Conservation (phyloP, 2,888 invertebrate genomes). For the Tipula helvola region DNA sequence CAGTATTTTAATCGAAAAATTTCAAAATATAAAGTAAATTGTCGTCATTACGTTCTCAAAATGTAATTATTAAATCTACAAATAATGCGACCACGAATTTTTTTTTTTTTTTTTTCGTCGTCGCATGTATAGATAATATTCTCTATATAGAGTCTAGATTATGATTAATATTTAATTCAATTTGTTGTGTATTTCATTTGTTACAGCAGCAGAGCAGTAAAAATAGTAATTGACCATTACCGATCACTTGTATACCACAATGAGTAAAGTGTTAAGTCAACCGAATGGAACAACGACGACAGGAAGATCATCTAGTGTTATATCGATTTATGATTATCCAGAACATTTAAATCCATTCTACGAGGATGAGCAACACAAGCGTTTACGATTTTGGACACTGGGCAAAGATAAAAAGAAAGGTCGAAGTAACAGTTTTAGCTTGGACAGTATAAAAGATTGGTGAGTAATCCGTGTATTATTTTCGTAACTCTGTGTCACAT, state of each 20-base stretch:
- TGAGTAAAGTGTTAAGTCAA: not conserved
- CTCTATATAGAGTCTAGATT: not conserved
- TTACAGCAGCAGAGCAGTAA: not conserved
- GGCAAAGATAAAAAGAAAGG: slow-evolving; percentile 15
- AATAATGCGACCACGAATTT: not conserved
- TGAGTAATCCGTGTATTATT: slow-evolving; percentile 28
- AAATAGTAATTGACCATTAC: not conserved
- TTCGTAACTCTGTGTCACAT: not conserved
- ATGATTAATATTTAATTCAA: not conserved
- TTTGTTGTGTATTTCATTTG: not conserved
- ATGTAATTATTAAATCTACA: not conserved
- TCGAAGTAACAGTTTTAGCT: slow-evolving; percentile 46
- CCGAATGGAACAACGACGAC: not conserved
- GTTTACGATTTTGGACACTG: slow-evolving; percentile 40
- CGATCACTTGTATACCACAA: not conserved
- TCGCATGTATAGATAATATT: not conserved
- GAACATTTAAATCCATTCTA: slow-evolving; percentile 66
- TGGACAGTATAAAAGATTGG: slow-evolving; percentile 48
- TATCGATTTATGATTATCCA: slow-evolving; percentile 57
- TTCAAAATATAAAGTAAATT: not conserved
- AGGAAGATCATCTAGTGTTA: slow-evolving; percentile 29
- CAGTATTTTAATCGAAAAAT: not conserved
- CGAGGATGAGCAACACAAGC: slow-evolving; percentile 52
- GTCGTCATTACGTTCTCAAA: not conserved
- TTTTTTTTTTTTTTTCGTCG: not conserved